Evolutionary conservation across 2,888 invertebrate species (phyloP), one percentile per base, ranked within the genome.

Genomic region (Melanophora roralis): DNA sequence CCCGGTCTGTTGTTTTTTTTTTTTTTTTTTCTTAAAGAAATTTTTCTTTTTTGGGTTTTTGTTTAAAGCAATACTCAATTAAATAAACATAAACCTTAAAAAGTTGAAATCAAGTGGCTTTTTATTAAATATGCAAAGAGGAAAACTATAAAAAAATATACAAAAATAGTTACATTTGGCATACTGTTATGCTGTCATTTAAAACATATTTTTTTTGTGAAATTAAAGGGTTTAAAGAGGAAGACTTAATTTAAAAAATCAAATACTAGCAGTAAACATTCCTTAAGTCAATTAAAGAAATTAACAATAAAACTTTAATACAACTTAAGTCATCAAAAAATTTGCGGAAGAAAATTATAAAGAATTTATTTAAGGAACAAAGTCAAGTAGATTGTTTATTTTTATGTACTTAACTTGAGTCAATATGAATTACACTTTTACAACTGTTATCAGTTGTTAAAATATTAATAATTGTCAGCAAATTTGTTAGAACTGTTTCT

Each of bases 61-160:
- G n/a, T 36, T 36, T 36, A 36, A 36, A 36, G 11, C 5, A 32
- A 62, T 34, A 59, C 38, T 47, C 36, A 36, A 8, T 11, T 9
- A 36, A 72, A 36, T 55, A 78, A 27, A 27, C 27, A 3, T n/a
- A 78, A 78, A 78, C 77, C 59, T 67, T 11, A 6, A 47, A 73
- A 78, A 73, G 60, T 60, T 72, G 34, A 19, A 62, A 68, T 78
- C 78, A 73, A 73, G 78, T 68, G 72, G 53, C 78, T 78, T 73
- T 78, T 73, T 73, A 73, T 78, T 78, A 62, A 68, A 38, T 78
- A 67, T 75, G 68, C 75, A 55, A 47, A 64, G n/a, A 60, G 59
- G 59, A 45, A 64, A 49, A 67, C 53, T 67, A 71, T 16, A 11
- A 36, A 11, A 36, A 36, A 36, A 36, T 2, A 36, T 1, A 36